A percentile compares a stretch with the other conserved stretches of the same genome.
Conservation (phyloP, 1,140 invertebrate genomes). For the Pseudachorutes palmiensis region DNA sequence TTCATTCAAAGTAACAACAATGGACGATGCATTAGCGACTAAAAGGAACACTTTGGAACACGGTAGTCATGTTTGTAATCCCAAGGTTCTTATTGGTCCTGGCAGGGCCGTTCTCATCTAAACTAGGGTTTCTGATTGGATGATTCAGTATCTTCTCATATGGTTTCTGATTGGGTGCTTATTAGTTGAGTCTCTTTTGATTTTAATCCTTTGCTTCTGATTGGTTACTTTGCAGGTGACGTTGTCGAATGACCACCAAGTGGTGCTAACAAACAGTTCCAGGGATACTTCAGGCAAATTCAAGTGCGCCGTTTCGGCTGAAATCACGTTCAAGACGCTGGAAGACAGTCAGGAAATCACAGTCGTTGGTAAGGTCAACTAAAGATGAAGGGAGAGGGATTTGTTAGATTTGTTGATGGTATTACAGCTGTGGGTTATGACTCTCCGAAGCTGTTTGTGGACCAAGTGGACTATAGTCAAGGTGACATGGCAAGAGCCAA, state of each 20-base stretch:
- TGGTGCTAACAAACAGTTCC: conserved; percentile 27
- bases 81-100: too few species aligned
- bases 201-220: conserved; percentile 5
- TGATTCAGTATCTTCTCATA: too few species aligned
- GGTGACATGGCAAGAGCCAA: conserved; percentile 34
- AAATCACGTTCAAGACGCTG: conserved; percentile 35
- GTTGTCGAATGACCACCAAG: conserved; percentile 24
- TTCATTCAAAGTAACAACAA: background rate
- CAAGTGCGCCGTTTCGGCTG: conserved; percentile 32
- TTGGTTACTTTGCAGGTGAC: conserved; percentile 28
- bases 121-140: too few species aligned
- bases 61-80: too few species aligned
- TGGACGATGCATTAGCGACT: too few species aligned
- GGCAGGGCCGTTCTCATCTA: too few species aligned
- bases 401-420: background rate
- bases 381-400: conserved; percentile 1
- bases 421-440: conserved; percentile 29
- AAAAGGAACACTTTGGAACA: too few species aligned
- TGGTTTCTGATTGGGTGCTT: too few species aligned
- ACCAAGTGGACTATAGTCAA: conserved; percentile 31
- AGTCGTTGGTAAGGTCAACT: conserved; percentile 29
- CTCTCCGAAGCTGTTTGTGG: conserved; percentile 29
- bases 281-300: conserved; percentile 28
- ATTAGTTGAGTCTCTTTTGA: too few species aligned
- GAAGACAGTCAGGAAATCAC: conserved; percentile 28